Base-by-base conservation (phyloP, 2,113 vertebrate genomes). In the Pitta sordida region DNA sequence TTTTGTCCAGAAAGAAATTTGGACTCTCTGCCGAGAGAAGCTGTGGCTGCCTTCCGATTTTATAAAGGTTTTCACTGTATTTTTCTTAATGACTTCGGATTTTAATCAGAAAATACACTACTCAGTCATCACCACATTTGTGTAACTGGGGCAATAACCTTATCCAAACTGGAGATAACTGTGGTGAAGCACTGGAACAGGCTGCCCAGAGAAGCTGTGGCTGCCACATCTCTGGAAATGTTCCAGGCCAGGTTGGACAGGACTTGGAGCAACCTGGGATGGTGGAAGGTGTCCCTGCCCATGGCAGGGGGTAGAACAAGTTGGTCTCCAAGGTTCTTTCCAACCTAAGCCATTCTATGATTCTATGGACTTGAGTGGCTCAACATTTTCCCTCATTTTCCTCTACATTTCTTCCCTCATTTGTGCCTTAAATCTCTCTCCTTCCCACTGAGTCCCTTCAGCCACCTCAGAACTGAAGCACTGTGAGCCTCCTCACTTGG, bases 161-260 rank as follows among this genome's bases (percentile, higher is more conserved):
- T 2, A 2, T 55, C 29, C 51, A 34, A 56, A 67, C 68, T 13
- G 51, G 67, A 90, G 24, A 58, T 18, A 49, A 44, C 7, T 48
- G 39, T 69, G 48, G 11, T 20, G 12, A 69, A 13, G 19, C 51
- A 30, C 21, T 26, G 46, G 76, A 21, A 63, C 36, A 27, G 32
- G 24, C 5, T 75, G 9, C 34, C 30, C 55, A 62, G 55, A 76
- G 62, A 6, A 83, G 34, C 41, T 76, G 46, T 53, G 55, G 34
- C 30, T 83, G 53, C 9, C 11, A 8, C 34, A 48, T 21, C 16
- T 39, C 29, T 83, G 48, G 12, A 41, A 55, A 12, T 48, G 46
- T 22, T 17, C 34, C 41, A 4, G 17, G 24, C 17, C 20, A 53
- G 5, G 11, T 1, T 48, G 48, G 46, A 60, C 0, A 0, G 12